Percentiles rank a stretch among this genome's conserved stretches.
These are phyloP conservation scores for Manis crassicaudata DNA, from an alignment of 2,797 vertebrate species.

Conservation along the genomic window DNA sequence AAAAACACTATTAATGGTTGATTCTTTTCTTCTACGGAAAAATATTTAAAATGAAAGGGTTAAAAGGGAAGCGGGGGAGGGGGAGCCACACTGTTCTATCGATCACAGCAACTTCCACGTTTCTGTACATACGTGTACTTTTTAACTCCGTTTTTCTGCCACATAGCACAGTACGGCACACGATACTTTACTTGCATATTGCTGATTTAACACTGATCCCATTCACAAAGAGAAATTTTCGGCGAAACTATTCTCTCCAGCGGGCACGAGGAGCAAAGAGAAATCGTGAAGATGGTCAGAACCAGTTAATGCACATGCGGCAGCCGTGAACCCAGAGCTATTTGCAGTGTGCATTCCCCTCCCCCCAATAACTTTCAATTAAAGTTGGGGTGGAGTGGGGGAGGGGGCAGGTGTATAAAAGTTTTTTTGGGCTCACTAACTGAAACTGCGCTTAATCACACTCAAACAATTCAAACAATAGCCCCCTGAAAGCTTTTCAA, in stretches of 20 bases:
- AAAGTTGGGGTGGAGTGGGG: conserved; percentile 83
- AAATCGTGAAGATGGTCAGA: conserved; percentile 81
- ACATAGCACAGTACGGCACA: conserved; percentile 65
- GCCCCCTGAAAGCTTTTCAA: conserved; percentile 87
- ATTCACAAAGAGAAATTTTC: conserved; percentile 82
- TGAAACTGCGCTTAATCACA: conserved; percentile 85
- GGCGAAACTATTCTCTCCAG: conserved; percentile 78
- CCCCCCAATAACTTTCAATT: conserved; percentile 84
- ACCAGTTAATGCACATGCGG: conserved; percentile 83
- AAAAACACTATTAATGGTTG: not conserved
- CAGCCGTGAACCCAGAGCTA: conserved; percentile 75
- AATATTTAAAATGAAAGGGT: conserved; percentile 65
- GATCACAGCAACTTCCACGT: conserved; percentile 67
- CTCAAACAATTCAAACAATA: conserved; percentile 88
- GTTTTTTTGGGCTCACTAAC: conserved; percentile 81
- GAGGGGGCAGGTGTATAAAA: conserved; percentile 88
- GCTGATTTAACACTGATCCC: conserved; percentile 86
- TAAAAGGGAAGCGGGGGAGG: conserved; percentile 54
- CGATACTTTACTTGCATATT: conserved; percentile 84
- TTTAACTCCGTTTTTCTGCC: conserved; percentile 83
- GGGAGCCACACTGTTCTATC: conserved; percentile 27
- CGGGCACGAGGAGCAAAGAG: conserved; percentile 75
- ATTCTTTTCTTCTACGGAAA: conserved; percentile 48
- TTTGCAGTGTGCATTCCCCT: conserved; percentile 78
- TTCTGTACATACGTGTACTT: conserved; percentile 81